These are phyloP conservation scores for Enteromius viviparus DNA, from an alignment of 2,797 vertebrate species.

Conservation along the genomic window DNA sequence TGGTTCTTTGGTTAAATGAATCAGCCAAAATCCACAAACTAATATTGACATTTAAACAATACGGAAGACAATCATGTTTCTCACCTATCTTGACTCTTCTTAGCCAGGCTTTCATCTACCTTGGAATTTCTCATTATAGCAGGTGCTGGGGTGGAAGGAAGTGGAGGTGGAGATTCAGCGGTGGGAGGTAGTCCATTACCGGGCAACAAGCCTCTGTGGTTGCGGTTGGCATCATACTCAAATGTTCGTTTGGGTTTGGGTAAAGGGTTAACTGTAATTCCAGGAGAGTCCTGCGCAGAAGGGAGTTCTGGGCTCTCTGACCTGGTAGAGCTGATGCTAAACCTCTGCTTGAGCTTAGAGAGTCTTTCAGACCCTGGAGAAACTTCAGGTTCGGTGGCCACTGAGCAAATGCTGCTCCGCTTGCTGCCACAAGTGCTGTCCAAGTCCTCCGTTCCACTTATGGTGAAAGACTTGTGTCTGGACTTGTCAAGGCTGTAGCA, in stretches of 20 bases:
- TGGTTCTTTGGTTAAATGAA: background rate
- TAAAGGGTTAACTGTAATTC: constrained; percentile 89
- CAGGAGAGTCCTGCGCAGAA: constrained; percentile 71
- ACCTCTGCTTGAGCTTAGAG: constrained; percentile 80
- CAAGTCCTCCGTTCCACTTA: constrained; percentile 78
- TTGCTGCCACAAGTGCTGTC: constrained; percentile 80
- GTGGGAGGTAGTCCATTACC: constrained; percentile 90
- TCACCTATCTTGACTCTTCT: constrained; percentile 89
- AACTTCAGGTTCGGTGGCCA: constrained; percentile 81
- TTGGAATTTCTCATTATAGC: constrained; percentile 81
- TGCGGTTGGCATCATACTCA: constrained; percentile 94
- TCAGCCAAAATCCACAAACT: background rate
- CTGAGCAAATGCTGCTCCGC: constrained; percentile 79
- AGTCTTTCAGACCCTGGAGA: constrained; percentile 79
- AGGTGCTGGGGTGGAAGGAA: constrained; percentile 91
- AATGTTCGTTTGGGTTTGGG: constrained; percentile 99
- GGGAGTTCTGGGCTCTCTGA: constrained; percentile 78
- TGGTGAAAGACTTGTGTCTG: constrained; percentile 83
- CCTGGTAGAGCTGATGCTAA: constrained; percentile 73
- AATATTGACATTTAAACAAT: constrained; percentile 8
- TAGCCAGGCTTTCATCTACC: constrained; percentile 77
- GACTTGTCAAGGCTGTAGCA: constrained; percentile 90
- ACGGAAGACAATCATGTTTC: constrained; percentile 38
- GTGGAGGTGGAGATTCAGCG: constrained; percentile 85
- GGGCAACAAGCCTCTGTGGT: constrained; percentile 79